Base-by-base conservation (phyloP, 2,797 vertebrate species). In the Euthynnus affinis region DNA sequence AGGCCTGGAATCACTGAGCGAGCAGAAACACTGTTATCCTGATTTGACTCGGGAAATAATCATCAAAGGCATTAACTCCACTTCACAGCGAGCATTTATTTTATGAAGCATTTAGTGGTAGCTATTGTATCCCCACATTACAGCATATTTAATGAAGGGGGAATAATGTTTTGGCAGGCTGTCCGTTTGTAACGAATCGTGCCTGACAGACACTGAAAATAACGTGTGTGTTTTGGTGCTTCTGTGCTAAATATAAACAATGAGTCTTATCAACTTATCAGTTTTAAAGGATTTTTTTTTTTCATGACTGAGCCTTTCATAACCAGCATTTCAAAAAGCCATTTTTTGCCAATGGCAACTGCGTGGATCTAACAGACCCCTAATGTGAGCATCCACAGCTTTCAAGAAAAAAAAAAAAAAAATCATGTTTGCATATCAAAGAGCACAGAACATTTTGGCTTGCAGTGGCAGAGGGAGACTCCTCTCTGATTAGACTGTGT, bases 31-130 rank as follows among this genome's bases (percentile, higher is more conserved):
- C 71, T 20, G 74, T 62, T 78, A 79, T 80, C 73, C 81, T 77
- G 85, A 87, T 88, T 84, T 71, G 72, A 91, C 82, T 92, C 88
- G 76, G 90, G 72, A 91, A 92, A 90, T 91, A 91, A 91, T 91
- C 89, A 87, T 92, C 86, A 90, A 82, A 90, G 81, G 81, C 82
- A 91, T 91, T 87, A 84, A 87, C 81, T 88, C 84, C 76, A 82
- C 90, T 91, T 84, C 82, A 88, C 69, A 64, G 81, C 8, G 0
- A 78, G 83, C 64, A 1, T 85, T 93, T 88, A 78, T 87, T 91
- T 87, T 89, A 89, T 88, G 76, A 88, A 87, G 81, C 88, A 84
- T 87, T 91, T 83, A 90, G 82, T 64, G 57, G 73, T 63, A 71
- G 80, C 76, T 84, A 79, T 88, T 90, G 86, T 89, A 84, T 75